Evolutionary conservation across 2,113 vertebrate species (phyloP).

Genomic region (Hemiscyllium ocellatum): DNA sequence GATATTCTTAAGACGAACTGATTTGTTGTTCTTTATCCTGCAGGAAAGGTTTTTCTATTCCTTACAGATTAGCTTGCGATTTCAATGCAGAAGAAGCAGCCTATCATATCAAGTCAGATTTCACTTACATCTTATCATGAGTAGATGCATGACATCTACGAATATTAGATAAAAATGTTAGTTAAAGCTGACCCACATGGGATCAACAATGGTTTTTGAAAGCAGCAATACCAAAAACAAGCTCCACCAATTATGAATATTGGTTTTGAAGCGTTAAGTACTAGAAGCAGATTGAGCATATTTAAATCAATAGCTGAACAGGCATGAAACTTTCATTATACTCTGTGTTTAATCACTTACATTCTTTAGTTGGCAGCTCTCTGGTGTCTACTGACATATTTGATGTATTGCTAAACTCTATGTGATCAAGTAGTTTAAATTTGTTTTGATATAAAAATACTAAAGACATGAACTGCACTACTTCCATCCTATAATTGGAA

Average conservation of each 20-base stretch:
- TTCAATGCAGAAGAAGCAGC: not conserved
- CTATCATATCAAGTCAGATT: not conserved
- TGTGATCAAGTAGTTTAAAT: conserved; percentile 33
- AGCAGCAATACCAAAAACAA: not conserved
- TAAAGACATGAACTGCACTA: conserved; percentile 48
- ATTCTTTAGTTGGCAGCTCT: conserved; percentile 9
- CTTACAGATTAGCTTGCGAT: not conserved
- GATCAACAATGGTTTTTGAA: not conserved
- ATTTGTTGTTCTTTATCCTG: not conserved
- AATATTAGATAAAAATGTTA: not conserved
- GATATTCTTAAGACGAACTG: not conserved
- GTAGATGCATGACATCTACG: not conserved
- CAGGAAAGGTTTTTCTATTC: not conserved
- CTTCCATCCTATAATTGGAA: conserved; percentile 53
- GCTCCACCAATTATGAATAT: not conserved
- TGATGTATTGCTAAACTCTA: conserved; percentile 15
- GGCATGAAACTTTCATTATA: conserved; percentile 24
- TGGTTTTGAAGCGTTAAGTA: not conserved
- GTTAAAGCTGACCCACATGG: not conserved
- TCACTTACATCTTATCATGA: not conserved
- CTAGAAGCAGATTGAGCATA: not conserved
- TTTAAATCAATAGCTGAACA: not conserved
- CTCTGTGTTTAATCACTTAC: conserved; percentile 10
- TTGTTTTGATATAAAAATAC: conserved; percentile 43
- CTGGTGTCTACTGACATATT: not conserved